phyloP scores from a whole-genome alignment of 2,113 vertebrate genomes.

The Pionites leucogaster region DNA sequence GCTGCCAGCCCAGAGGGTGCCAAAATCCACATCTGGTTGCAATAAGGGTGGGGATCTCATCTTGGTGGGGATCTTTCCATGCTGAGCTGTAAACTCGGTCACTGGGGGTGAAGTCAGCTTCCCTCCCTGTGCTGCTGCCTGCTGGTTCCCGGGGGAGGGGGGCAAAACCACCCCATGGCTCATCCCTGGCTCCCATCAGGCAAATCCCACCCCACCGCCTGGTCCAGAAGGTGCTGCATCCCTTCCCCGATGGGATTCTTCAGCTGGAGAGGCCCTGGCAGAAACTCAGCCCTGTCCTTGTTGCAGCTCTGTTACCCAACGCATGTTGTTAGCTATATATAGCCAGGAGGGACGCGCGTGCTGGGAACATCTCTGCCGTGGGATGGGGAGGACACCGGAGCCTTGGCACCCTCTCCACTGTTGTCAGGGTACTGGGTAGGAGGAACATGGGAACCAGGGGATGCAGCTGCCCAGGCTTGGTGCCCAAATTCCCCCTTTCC shows the following conservation, averaged over 20 bases:
- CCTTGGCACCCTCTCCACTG: neutral
- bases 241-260: neutral
- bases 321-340: neutral
- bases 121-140: neutral
- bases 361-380: neutral
- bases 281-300: neutral
- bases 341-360: neutral
- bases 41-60: constrained; percentile 18
- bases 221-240: rapidly evolving
- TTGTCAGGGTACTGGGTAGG: neutral
- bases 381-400: rapidly evolving
- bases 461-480: rapidly evolving
- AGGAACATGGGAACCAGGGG: neutral
- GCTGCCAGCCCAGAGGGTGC: neutral
- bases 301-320: neutral
- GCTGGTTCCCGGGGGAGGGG: neutral
- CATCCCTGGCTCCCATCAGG: neutral
- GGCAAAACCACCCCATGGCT: neutral
- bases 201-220: neutral
- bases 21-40: constrained; percentile 3
- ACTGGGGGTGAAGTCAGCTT: constrained; percentile 34
- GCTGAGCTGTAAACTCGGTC: neutral
- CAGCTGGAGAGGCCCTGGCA: neutral
- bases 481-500: neutral
- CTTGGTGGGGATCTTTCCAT: constrained; percentile 33